A percentile compares a stretch with the other conserved stretches of the same genome.
These are phyloP conservation scores for Ophion ellenae DNA, from an alignment of 2,888 invertebrate genomes.

Conservation along the genomic window DNA sequence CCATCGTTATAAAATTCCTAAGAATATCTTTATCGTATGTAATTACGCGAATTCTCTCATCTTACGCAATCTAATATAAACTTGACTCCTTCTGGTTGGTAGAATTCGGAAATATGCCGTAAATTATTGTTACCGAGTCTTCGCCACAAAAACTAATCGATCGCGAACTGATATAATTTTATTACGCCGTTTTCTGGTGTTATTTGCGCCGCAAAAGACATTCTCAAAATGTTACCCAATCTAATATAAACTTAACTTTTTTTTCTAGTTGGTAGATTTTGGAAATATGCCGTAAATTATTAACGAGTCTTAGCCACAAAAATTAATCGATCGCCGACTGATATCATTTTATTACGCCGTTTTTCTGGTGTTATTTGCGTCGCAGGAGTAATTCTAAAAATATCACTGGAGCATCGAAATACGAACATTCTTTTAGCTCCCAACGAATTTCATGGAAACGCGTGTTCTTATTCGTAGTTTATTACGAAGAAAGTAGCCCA, in stretches of 20 bases:
- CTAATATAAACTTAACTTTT: too few species aligned
- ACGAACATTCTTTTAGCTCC: neutral
- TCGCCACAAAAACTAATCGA: neutral
- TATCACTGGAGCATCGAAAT: neutral
- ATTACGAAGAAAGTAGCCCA: neutral
- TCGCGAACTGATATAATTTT: neutral
- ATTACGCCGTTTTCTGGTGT: neutral
- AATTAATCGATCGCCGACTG: neutral
- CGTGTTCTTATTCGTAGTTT: neutral
- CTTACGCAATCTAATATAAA: neutral
- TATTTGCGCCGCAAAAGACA: neutral
- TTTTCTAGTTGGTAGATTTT: too few species aligned
- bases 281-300: neutral
- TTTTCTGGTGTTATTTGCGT: conserved; percentile 6
- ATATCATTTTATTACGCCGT: neutral
- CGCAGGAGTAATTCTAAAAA: conserved; percentile 17
- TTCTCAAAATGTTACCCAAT: conserved; percentile 5
- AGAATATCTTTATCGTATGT: neutral
- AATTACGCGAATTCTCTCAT: too few species aligned
- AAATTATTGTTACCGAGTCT: neutral
- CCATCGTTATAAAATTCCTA: neutral
- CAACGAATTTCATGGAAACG: neutral
- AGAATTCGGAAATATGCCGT: neutral
- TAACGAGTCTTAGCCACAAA: neutral
- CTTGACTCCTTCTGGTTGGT: neutral